Base-by-base conservation (phyloP, 2,797 vertebrate species). In the Hypotaenidia philippensis region DNA sequence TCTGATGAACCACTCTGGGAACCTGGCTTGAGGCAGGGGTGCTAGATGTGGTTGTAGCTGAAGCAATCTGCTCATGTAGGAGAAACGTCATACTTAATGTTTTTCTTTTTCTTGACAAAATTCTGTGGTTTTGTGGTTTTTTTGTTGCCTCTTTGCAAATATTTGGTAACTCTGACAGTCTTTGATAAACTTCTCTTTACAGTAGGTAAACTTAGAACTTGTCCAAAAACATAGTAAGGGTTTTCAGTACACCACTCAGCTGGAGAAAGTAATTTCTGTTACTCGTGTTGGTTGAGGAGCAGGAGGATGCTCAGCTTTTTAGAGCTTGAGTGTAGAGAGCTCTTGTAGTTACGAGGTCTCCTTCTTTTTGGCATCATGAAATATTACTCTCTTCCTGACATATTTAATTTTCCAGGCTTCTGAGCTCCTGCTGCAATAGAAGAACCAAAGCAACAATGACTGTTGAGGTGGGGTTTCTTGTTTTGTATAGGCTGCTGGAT, bases 391-490 rank as follows among this genome's bases (percentile, higher is more conserved):
- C 47, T 59, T 69, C 60, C 45, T 63, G 29, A 64, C 10, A 27
- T 21, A 26, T 70, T 34, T 68, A 40, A 60, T 83, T 57, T 57
- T 61, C 13, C 20, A 57, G 23, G 13, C 32, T 50, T 65, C 59
- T n/a, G 52, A 50, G 21, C 29, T 60, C 34, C 20, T 66, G 7
- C 56, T 71, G 49, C 32, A 31, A 15, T 21, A 49, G 38, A 68
- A 63, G 19, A 59, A 14, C 31, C 21, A 68, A 76, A 83, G 34
- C 19, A 72, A 38, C 29, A 52, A 6, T 36, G 44, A 52, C 52
- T 31, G 2, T 16, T 53, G 31, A 72, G 31, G 44, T 47, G 10
- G 5, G 3, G 1, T 0, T 4, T 29, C 17, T 50, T 32, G 16
- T 78, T 65, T 59, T 69, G n/a, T 15, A 47, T 32, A 65, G 36